Percentiles rank a stretch among this genome's conserved stretches.
phyloP scores from a whole-genome alignment of 1,140 invertebrate genomes.

The Probaryconus sp. region DNA sequence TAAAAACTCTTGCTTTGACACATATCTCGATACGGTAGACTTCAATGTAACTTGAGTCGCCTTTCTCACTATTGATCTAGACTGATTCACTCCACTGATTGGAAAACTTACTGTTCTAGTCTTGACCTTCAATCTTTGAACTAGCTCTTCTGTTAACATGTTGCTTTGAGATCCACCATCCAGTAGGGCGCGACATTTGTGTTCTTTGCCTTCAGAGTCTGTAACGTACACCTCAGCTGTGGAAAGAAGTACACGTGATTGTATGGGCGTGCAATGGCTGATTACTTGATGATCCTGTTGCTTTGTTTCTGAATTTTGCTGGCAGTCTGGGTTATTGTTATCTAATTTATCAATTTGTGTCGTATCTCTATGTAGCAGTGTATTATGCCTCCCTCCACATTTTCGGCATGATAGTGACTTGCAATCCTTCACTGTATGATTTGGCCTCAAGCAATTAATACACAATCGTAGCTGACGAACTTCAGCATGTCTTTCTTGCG shows the following conservation, averaged over 20 bases:
- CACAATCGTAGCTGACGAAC: neutral
- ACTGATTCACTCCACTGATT: neutral
- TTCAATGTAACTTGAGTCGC: neutral
- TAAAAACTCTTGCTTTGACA: conserved; percentile 25
- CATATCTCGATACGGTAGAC: conserved; percentile 2
- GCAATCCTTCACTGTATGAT: neutral
- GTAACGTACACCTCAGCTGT: conserved; percentile 4
- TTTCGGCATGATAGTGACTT: conserved; percentile 1
- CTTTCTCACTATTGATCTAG: neutral
- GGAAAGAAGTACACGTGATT: conserved; percentile 11
- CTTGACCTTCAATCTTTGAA: neutral
- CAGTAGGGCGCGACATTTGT: conserved; percentile 7
- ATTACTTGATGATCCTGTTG: neutral
- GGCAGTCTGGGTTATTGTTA: neutral
- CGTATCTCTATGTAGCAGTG: conserved; percentile 2
- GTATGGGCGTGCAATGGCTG: neutral
- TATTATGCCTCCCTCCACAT: conserved; percentile 1
- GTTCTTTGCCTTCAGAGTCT: conserved; percentile 13
- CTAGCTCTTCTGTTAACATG: conserved; percentile 8
- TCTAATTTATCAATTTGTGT: neutral
- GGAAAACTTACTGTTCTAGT: neutral
- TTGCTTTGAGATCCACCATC: conserved; percentile 16
- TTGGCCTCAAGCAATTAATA: neutral
- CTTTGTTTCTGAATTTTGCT: neutral
- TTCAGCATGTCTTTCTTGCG: neutral